Evolutionary conservation across 2,888 invertebrate species (phyloP), one percentile per base, ranked within the genome.

Genomic region (Brassicogethes aeneus): DNA sequence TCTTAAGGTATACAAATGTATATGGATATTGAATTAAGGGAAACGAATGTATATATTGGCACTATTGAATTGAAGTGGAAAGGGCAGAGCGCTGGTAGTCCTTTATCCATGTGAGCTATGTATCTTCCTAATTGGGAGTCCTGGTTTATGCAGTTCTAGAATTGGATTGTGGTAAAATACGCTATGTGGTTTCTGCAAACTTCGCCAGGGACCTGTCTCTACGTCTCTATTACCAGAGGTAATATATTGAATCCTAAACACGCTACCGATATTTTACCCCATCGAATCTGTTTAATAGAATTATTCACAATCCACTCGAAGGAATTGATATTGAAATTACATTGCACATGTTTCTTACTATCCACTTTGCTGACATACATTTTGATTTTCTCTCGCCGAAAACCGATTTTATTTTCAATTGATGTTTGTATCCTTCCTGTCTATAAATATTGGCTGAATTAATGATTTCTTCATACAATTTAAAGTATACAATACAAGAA

Each of bases 111-210:
- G 50, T 42, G 51, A 57, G 60, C 61, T 54, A 62, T 64, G 64
- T 64, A 64, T 65, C 62, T 64, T 59, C 55, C 62, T 65, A 66
- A 66, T 64, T 66, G 64, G 61, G 57, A 61, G 62, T 56, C 59
- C 61, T 63, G 61, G 65, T 67, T 65, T 66, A 65, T 66, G 64
- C 64, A 65, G 59, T 62, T 61, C 61, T 51, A 56, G 64, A 66
- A 67, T 67, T 67, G 66, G 66, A 66, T 67, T 66, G 66, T 57
- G 65, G 66, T 64, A 61, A 66, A 64, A 65, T 65, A 63, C 63
- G 61, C 61, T 56, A 53, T 62, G 66, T 59, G 65, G 66, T 65
- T 64, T 62, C 65, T 60, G 57, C 60, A 63, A 63, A 64, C 64
- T 64, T 60, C 59, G 56, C 60, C 53, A 58, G 61, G 58, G 60